These are phyloP conservation scores for Lycaena phlaeas DNA, from an alignment of 2,888 invertebrate species.

Conservation along the genomic window DNA sequence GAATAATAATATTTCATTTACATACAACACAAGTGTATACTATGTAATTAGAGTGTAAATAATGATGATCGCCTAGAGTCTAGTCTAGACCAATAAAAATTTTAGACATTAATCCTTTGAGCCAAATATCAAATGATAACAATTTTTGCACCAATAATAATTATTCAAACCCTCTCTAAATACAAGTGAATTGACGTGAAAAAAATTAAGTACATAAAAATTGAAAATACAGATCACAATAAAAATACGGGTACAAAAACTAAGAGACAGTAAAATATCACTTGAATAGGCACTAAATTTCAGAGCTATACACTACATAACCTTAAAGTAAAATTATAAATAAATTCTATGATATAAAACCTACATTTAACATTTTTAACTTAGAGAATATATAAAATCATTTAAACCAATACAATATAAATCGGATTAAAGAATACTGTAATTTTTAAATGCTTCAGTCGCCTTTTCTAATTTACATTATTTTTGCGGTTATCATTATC, in stretches of 20 bases:
- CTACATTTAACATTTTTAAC: slow-evolving; percentile 5
- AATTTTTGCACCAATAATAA: slow-evolving; percentile 10
- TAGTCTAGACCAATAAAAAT: slow-evolving; percentile 34
- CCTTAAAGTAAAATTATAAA: slow-evolving; percentile 4
- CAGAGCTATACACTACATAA: slow-evolving; percentile 5
- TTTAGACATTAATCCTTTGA: slow-evolving; percentile 34
- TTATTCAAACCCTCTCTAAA: neutral
- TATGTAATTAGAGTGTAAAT: slow-evolving; percentile 51
- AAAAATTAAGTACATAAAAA: slow-evolving; percentile 11
- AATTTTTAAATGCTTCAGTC: slow-evolving; percentile 6
- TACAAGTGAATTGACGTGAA: slow-evolving; percentile 1
- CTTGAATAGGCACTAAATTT: slow-evolving; percentile 6
- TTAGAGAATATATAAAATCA: slow-evolving; percentile 4
- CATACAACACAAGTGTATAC: slow-evolving; percentile 53
- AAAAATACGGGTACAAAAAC: slow-evolving; percentile 4
- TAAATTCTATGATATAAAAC: slow-evolving; percentile 7
- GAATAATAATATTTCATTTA: slow-evolving; percentile 54
- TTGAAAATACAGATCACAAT: slow-evolving; percentile 11
- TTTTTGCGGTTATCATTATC: too few relatives aligned
- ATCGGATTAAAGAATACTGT: slow-evolving; percentile 5
- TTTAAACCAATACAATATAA: slow-evolving; percentile 4
- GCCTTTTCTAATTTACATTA: neutral
- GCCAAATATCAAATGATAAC: slow-evolving; percentile 23
- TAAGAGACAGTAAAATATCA: slow-evolving; percentile 6
- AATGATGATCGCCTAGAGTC: slow-evolving; percentile 33